Evolutionary conservation across 2,888 invertebrate species (phyloP), one percentile per base, ranked within the genome.

Genomic region (Spicauda simplicius): DNA sequence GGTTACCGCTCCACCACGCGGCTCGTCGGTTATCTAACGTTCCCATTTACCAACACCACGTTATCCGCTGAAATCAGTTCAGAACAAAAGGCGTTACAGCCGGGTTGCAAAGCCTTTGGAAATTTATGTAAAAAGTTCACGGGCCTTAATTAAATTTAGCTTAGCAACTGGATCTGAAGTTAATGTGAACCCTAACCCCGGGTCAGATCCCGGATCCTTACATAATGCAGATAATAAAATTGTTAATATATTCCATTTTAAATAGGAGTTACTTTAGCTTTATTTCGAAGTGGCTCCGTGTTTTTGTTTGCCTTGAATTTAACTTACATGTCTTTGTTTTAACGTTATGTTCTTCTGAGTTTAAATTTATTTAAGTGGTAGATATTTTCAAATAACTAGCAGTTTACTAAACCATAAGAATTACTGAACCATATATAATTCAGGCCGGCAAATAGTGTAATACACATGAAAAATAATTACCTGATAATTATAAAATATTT

Each of bases 101-200:
- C 48, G 48, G 16, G 48, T n/a, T 16, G 48, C 48, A 41, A 54
- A 55, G 45, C 53, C 20, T 50, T 10, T 18, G 48, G 60, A 56
- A 69, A 71, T 73, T 71, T 71, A 73, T 73, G 69, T 69, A 64
- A 73, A 71, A 73, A 69, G 68, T 73, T 73, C 16, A 16, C 45
- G 37, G 60, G 50, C 67, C 69, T 73, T 71, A 69, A 73, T 73
- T 69, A 73, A 73, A 73, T 71, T 70, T 58, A 63, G 56, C 63
- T 63, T 30, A 65, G 59, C 58, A 53, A 65, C 64, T 30, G 61
- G 48, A 37, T 56, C 33, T 64, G 33, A 55, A 56, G 30, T 56
- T 64, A 56, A 64, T 48, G 48, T 48, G 16, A 25, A 59, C 30
- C 50, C 50, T 57, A 63, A 57, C 25, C 18, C 14, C n/a, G 14